Base-by-base conservation (phyloP, 2,797 vertebrate genomes). In the Melanotaenia parkinsoni region DNA sequence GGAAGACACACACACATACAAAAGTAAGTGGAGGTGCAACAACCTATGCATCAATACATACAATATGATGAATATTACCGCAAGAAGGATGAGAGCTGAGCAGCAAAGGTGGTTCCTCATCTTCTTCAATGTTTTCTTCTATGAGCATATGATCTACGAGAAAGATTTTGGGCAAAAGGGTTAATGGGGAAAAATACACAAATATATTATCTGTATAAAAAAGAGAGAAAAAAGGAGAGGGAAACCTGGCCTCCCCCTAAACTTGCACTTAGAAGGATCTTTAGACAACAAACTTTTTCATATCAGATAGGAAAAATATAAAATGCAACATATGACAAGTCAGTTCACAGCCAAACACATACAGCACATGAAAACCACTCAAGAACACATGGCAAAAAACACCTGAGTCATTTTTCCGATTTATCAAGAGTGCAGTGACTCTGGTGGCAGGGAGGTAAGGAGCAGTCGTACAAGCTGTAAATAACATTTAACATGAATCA, bases 21-120 rank as follows among this genome's bases (percentile, higher is more conserved):
- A 20, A 63, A 79, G 53, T 80, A 37, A 82, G 43, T 16, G 12
- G 24, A 60, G 11, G 37, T 1, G 1, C 11, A 6, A n/a, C 18
- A 3, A 18, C 18, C 3, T 57, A 20, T 67, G 45, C 24, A 57
- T 8, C 2, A 30, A 56, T 40, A 45, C 26, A 50, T n/a, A 16
- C 4, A 54, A 64, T 30, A 69, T 1, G 33, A 43, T 63, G 26
- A 3, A 33, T 3, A 72, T 87, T 89, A 95, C 95, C 82, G 88
- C 83, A 71, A 95, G 86, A 77, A 94, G 89, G 86, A 94, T 76
- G n/a, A 94, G 85, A 89, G 91, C 86, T 60, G 93, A 91, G 88
- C 92, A 92, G 93, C 80, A 93, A 88, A 95, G 94, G 94, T 91
- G 93, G 93, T 94, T 95, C 95, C 74, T 95, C 94, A 87, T 95